A percentile compares a stretch with the other conserved stretches of the same genome.
Conservation (phyloP, 2,888 invertebrate genomes). For the Trypoxylon attenuatum region DNA sequence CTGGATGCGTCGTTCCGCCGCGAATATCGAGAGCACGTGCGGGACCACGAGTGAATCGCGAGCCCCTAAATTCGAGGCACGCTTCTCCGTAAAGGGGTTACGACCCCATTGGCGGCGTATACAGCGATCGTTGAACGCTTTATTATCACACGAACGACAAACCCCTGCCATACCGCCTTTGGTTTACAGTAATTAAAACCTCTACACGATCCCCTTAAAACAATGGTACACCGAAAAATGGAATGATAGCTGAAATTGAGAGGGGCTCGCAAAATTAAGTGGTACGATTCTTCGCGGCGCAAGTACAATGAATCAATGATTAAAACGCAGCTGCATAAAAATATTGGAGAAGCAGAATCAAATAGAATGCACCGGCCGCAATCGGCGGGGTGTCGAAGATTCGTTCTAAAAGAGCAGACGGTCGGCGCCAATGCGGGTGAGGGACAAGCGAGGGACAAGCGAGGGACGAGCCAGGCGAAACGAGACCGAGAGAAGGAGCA, state of each 20-base stretch:
- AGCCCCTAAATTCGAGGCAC: conserved; percentile 28
- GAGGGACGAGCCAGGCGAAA: too few species aligned
- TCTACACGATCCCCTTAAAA: too few species aligned
- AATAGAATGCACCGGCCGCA: not conserved
- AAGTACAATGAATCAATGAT: too few species aligned
- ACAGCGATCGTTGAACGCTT: not conserved
- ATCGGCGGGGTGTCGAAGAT: not conserved
- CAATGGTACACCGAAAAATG: too few species aligned
- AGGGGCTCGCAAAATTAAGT: too few species aligned
- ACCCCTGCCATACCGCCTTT: too few species aligned
- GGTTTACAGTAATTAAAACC: too few species aligned
- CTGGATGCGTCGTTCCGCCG: conserved; percentile 1
- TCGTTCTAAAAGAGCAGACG: not conserved
- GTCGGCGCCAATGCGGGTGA: conserved; percentile 22
- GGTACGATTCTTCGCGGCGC: too few species aligned
- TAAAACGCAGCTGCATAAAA: too few species aligned
- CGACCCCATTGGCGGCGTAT: conserved; percentile 11
- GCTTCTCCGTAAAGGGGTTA: not conserved
- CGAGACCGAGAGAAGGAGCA: conserved; percentile 8
- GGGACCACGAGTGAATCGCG: conserved; percentile 20
- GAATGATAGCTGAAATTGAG: too few species aligned
- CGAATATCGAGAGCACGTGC: conserved; percentile 39
- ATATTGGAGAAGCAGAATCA: not conserved
- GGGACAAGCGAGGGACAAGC: conserved; percentile 15
- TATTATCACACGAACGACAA: too few species aligned